Evolutionary conservation across 2,888 invertebrate species (phyloP).

Genomic region (Oligia strigilis): DNA sequence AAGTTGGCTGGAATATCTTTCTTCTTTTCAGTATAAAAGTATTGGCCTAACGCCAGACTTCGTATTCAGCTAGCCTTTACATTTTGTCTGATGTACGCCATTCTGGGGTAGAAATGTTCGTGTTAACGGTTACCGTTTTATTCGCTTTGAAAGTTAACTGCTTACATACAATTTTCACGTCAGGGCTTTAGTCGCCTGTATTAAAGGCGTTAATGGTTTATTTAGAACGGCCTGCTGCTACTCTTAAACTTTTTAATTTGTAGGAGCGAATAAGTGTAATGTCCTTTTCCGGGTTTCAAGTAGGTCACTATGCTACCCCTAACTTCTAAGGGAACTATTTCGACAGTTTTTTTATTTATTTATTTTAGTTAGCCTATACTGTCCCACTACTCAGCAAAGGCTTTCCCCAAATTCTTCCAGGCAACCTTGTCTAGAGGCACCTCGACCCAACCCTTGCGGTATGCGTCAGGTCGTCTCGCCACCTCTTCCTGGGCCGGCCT

Average conservation of each 20-base stretch:
- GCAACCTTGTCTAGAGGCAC: background rate
- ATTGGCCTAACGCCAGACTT: constrained; percentile 63
- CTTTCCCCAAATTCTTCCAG: background rate
- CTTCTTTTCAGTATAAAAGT: constrained; percentile 47
- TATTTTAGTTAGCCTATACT: too few relatives aligned
- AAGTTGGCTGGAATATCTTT: constrained; percentile 56
- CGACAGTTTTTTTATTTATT: background rate
- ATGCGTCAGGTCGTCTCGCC: background rate
- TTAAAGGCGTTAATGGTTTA: constrained; percentile 31
- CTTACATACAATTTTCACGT: constrained; percentile 53
- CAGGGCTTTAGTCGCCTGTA: constrained; percentile 26
- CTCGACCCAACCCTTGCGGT: background rate
- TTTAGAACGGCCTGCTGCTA: background rate
- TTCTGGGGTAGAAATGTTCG: constrained; percentile 46
- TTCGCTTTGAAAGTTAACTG: constrained; percentile 37
- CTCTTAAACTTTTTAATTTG: constrained; percentile 17
- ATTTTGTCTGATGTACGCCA: constrained; percentile 46
- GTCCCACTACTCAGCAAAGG: background rate
- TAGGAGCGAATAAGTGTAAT: background rate
- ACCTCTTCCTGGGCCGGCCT: background rate
- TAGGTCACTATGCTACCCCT: background rate
- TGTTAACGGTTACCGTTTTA: constrained; percentile 56
- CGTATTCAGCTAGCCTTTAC: constrained; percentile 49
- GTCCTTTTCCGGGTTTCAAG: background rate
- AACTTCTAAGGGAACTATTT: background rate